Evolutionary conservation across 1,140 invertebrate species (phyloP), one percentile per base, ranked within the genome.

Genomic region (Schlechtendalia chinensis): DNA sequence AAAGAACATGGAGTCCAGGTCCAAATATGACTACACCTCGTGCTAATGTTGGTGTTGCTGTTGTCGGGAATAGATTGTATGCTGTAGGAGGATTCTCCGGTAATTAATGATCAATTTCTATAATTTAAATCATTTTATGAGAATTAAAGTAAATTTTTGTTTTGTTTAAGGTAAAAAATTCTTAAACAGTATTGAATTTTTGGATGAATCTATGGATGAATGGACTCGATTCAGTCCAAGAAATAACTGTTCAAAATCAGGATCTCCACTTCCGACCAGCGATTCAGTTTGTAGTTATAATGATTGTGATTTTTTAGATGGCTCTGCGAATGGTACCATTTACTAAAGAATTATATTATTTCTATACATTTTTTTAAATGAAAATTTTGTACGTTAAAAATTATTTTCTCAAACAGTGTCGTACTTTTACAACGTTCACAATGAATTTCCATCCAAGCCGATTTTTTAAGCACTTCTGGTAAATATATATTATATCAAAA

Each of bases 51-150:
- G 90, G 90, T n/a, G 90, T 91, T 29, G 90, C 90, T 14, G 91
- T 91, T 72, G 89, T 93, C 65, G 88, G 88, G 47, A 89, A 89
- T 82, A 87, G 89, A 82, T 85, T 94, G n/a, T 94, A 92, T 86
- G 93, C 92, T 32, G 91, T 93, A 58, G 93, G 93, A 22, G 93
- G 92, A 75, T 94, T 91, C 86, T 91, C 91, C 83, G 92, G 92
- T 87, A 87, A 84, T 29, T 47, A 80, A 8, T 29, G 50, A 32
- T 77, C 59, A 50, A 56, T 58, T 61, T 27, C 4, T 56, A 17
- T 14, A 45, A 45, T 8, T 45, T 29, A 45, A 22, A 19, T 63
- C 22, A 11, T n/a, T 47, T 17, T 0, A 12, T 63, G 11, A 11
- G 5, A 24, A 24, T 45, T 29, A 74, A 19, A 54, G 22, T 16